phyloP scores from a whole-genome alignment of 1,140 invertebrate species.

The Drosophila mojavensis region DNA sequence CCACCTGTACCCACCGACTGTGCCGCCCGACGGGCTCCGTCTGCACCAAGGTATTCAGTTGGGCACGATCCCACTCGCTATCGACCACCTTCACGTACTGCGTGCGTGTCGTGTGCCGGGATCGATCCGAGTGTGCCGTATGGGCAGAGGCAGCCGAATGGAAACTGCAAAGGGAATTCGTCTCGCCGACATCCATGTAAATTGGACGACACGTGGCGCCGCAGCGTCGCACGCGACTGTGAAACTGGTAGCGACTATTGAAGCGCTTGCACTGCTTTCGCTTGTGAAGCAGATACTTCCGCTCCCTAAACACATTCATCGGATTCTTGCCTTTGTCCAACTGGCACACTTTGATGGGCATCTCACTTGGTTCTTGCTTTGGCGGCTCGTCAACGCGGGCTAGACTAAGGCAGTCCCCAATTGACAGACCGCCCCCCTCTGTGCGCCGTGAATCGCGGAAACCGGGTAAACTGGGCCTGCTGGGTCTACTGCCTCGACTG shows the following conservation, averaged over 20 bases:
- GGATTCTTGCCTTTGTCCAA: background rate
- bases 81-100: slow-evolving; percentile 32
- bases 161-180: slow-evolving; percentile 54
- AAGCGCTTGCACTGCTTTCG: slow-evolving; percentile 43
- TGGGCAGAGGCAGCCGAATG: slow-evolving; percentile 50
- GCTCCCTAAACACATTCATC: background rate
- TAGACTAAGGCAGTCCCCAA: background rate
- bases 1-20: slow-evolving; percentile 30
- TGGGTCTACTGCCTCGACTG: background rate
- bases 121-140: slow-evolving; percentile 37
- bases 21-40: slow-evolving; percentile 24
- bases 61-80: slow-evolving; percentile 14
- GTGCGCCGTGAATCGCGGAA: background rate
- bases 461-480: background rate
- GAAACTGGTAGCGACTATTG: slow-evolving; percentile 36
- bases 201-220: slow-evolving; percentile 1
- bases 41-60: slow-evolving; percentile 29
- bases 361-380: slow-evolving; percentile 17
- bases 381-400: background rate
- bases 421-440: background rate
- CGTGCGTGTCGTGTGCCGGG: slow-evolving; percentile 7
- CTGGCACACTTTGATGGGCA: slow-evolving; percentile 30
- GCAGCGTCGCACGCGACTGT: slow-evolving; percentile 36
- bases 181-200: slow-evolving; percentile 1
- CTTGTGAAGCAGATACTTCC: background rate